A percentile compares a stretch with the other conserved stretches of the same genome.
phyloP scores from a whole-genome alignment of 2,888 invertebrate species.

The Dynastes maya region DNA sequence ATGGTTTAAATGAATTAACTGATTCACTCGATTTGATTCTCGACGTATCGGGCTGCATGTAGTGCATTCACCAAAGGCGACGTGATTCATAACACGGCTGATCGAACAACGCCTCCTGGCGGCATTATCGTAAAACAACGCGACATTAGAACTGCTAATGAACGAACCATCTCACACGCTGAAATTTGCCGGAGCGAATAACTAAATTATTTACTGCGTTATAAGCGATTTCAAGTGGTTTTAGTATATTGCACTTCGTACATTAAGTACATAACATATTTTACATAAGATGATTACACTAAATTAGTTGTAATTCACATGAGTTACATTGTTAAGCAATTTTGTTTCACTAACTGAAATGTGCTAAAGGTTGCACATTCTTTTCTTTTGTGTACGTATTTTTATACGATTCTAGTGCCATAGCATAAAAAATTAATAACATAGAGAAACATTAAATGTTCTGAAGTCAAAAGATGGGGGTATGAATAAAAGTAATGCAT shows the following conservation, averaged over 20 bases:
- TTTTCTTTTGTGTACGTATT: no score
- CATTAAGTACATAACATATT: background rate
- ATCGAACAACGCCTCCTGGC: conserved; percentile 47
- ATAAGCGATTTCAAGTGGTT: background rate
- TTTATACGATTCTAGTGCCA: no score
- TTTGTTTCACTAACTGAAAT: no score
- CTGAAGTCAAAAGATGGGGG: no score
- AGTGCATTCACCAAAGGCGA: conserved; percentile 22
- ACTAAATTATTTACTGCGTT: conserved; percentile 9
- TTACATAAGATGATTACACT: background rate
- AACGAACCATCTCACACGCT: conserved; percentile 56
- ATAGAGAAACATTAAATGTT: no score
- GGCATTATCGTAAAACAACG: conserved; percentile 55
- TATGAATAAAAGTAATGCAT: no score
- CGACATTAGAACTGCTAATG: conserved; percentile 55
- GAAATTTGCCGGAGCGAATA: conserved; percentile 31
- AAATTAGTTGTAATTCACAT: background rate
- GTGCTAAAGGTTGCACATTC: no score
- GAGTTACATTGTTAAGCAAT: background rate
- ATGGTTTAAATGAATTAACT: conserved; percentile 37
- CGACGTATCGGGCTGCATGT: conserved; percentile 5
- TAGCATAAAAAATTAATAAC: no score
- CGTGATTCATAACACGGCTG: conserved; percentile 44
- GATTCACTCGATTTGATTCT: conserved; percentile 40
- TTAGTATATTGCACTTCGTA: background rate